A percentile compares a stretch with the other conserved stretches of the same genome.
phyloP scores from a whole-genome alignment of 2,113 vertebrate species.

The Notarius quadriscutis region DNA sequence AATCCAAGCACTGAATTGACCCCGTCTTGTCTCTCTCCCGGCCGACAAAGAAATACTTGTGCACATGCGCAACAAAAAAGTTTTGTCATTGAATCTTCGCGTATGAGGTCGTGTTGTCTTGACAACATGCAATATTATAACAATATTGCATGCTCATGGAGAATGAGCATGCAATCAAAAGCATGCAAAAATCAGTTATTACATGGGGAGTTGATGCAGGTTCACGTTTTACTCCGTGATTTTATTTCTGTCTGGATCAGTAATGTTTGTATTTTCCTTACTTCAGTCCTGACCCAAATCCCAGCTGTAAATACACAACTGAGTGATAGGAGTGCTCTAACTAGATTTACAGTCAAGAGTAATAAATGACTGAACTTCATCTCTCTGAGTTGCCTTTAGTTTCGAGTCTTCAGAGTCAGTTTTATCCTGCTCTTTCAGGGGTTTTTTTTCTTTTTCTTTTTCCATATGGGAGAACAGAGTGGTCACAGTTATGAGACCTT shows the following conservation, averaged over 20 bases:
- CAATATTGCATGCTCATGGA: too few relatives aligned
- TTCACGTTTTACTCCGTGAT: neutral
- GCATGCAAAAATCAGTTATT: neutral
- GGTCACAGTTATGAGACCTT: constrained; percentile 44
- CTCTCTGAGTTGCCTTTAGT: constrained; percentile 10
- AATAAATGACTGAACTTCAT: neutral
- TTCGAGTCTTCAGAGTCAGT: neutral
- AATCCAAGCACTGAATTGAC: too few relatives aligned
- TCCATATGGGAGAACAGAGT: constrained; percentile 2
- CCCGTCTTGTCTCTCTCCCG: too few relatives aligned
- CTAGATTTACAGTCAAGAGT: constrained; percentile 15
- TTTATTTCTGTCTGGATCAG: neutral
- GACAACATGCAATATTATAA: too few relatives aligned
- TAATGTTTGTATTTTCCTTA: neutral
- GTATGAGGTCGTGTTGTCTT: too few relatives aligned
- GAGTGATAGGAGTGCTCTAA: neutral
- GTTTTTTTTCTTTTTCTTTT: neutral
- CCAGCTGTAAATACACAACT: neutral
- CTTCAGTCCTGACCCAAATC: neutral
- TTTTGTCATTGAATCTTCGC: too few relatives aligned
- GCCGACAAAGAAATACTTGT: too few relatives aligned
- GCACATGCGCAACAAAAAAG: too few relatives aligned
- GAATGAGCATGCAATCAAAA: too few relatives aligned
- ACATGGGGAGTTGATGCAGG: neutral
- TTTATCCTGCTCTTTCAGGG: neutral